Conservation (phyloP, 2,113 vertebrate species). For the Cynopterus brachyotis region DNA sequence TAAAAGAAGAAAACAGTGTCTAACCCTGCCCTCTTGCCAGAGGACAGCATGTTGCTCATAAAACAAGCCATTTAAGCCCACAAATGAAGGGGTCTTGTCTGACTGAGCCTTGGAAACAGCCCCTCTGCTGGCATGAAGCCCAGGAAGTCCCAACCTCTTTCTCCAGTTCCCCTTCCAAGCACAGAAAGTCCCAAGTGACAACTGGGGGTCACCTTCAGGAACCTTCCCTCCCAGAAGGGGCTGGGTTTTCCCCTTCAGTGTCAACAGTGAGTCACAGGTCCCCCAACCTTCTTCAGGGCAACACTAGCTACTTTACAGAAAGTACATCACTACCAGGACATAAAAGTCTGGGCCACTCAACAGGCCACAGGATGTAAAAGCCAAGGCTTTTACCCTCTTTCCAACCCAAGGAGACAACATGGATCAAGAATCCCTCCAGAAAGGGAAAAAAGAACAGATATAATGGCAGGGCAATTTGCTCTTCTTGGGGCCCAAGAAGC, state of each 20-base stretch:
- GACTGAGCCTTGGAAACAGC: constrained; percentile 44
- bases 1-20: constrained; percentile 61
- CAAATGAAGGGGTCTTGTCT: constrained; percentile 70
- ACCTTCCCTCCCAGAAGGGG: constrained; percentile 40
- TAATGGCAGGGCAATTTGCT: not conserved
- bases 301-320: not conserved
- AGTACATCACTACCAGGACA: not conserved
- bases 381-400: not conserved
- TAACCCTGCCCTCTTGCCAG: constrained; percentile 53
- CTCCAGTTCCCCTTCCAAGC: constrained; percentile 67
- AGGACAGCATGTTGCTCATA: constrained; percentile 57
- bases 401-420: not conserved
- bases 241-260: constrained; percentile 55
- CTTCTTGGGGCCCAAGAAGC: not conserved
- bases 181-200: constrained; percentile 70
- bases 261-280: constrained; percentile 26
- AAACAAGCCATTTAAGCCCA: constrained; percentile 63
- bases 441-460: not conserved
- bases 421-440: not conserved
- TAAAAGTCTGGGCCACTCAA: not conserved
- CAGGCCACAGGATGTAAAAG: not conserved
- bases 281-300: not conserved
- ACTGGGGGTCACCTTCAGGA: constrained; percentile 50
- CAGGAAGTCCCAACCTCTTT: constrained; percentile 50
- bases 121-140: constrained; percentile 37